Evolutionary conservation across 53 echinoderm and acorn worm genomes (phyloP).

Genomic region (Paracentrotus lividus): DNA sequence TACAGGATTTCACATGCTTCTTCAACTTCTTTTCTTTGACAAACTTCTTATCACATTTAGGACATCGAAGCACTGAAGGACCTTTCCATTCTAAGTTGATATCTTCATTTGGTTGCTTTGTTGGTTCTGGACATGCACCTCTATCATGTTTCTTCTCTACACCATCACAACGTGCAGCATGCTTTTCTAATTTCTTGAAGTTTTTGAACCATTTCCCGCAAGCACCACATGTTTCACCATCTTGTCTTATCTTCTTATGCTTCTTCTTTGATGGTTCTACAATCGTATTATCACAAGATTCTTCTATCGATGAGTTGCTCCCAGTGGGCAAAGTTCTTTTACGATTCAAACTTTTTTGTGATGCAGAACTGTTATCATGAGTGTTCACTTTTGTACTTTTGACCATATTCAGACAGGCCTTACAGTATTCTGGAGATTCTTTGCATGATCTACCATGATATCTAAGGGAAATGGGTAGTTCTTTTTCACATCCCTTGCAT

Average conservation of each 20-base stretch:
- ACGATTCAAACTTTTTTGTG: not conserved
- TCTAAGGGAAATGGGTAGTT: not conserved
- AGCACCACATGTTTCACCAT: slow-evolving; percentile 45
- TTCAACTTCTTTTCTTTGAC: slow-evolving; percentile 9
- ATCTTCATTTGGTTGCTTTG: not conserved
- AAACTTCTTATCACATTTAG: slow-evolving; percentile 37
- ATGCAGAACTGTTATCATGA: not conserved
- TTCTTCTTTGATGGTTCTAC: not conserved
- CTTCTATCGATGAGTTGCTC: not conserved
- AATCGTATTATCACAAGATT: not conserved
- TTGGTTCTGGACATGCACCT: not conserved
- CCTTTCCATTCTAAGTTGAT: slow-evolving; percentile 44
- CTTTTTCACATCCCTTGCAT: slow-evolving; percentile 20
- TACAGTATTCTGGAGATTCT: not conserved
- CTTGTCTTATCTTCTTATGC: not conserved
- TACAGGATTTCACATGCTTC: slow-evolving; percentile 29
- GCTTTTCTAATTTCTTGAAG: slow-evolving; percentile 18
- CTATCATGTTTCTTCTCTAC: not conserved
- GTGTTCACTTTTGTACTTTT: not conserved
- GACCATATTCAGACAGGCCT: not conserved
- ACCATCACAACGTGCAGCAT: slow-evolving; percentile 31
- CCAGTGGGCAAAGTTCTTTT: slow-evolving; percentile 6
- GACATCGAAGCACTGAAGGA: slow-evolving; percentile 23
- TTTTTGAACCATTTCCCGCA: slow-evolving; percentile 44
- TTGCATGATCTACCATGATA: slow-evolving; percentile 33